Base-by-base conservation (phyloP, 2,888 invertebrate genomes). In the Cerceris ruficornis region DNA sequence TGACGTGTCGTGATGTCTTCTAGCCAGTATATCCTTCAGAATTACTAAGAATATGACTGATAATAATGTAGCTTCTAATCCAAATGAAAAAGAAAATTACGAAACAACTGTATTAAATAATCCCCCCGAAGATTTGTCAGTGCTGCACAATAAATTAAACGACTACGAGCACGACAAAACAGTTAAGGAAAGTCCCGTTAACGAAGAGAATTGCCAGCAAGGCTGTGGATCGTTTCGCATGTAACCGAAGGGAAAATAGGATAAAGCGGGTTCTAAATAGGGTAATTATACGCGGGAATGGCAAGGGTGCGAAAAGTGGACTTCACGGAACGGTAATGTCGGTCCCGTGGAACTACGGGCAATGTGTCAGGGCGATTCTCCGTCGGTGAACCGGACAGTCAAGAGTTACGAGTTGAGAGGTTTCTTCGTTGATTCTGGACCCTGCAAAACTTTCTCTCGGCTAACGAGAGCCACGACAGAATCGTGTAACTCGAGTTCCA, bases 211-310 rank as follows among this genome's bases (percentile, higher is more conserved):
- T 86, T 80, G 85, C 60, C 69, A 75, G 75, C 49, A 61, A 54
- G 46, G 71, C 70, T 65, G 78, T 69, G 77, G 79, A 85, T 85
- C 86, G 85, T 83, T 83, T 74, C 72, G 71, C 74, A 75, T 78
- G 83, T 83, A 84, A 82, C 78, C 83, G 77, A 87, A 87, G 83
- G 86, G 85, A 84, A 87, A 86, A 86, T 81, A 81, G 82, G 80
- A 81, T 82, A 74, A 82, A 79, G 81, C 77, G 79, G 77, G 61
- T 71, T 78, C 74, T 86, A 87, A 87, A 87, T 86, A 83, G 85
- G 68, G 75, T 85, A 87, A 87, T 87, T 87, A 87, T 82, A 71
- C 78, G 72, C 62, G 75, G 80, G 60, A 71, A 77, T 65, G 71
- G 74, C 70, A 67, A 74, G 77, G 80, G 79, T 66, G 81, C 65